These are phyloP conservation scores for Nemapogon koenigi DNA, from an alignment of 2,888 invertebrate genomes.

Conservation along the genomic window DNA sequence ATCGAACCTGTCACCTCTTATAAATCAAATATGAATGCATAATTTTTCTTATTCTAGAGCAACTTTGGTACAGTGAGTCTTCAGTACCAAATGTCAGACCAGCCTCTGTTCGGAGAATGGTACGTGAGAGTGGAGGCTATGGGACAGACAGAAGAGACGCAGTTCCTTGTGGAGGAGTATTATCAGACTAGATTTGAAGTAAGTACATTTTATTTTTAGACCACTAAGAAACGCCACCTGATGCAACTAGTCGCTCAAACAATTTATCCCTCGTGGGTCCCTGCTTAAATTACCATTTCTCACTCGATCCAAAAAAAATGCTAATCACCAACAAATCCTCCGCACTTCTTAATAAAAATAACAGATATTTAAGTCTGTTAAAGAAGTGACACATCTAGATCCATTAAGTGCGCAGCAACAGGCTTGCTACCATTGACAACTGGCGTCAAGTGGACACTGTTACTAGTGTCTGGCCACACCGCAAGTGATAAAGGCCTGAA, in stretches of 20 bases:
- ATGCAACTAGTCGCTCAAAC: no score
- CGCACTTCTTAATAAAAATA: no score
- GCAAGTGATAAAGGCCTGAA: background rate
- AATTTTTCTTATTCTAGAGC: slow-evolving; percentile 52
- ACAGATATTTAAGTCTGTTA: no score
- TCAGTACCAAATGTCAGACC: slow-evolving; percentile 88
- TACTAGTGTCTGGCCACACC: background rate
- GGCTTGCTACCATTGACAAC: no score
- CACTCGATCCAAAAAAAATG: no score
- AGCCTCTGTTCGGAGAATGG: slow-evolving; percentile 94
- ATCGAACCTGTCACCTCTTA: background rate
- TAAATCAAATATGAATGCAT: background rate
- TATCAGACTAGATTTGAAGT: slow-evolving; percentile 94
- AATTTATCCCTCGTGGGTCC: no score
- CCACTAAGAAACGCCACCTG: background rate
- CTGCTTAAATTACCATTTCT: no score
- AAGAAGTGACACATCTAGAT: no score
- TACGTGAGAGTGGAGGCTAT: slow-evolving; percentile 86
- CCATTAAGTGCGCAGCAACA: no score
- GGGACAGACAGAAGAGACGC: slow-evolving; percentile 85
- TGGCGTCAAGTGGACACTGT: background rate
- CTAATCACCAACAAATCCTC: no score
- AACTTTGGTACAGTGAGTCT: slow-evolving; percentile 94
- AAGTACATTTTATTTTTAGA: no score
- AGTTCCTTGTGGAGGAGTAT: slow-evolving; percentile 91